These are phyloP conservation scores for Eubasilissa splendida DNA, from an alignment of 2,888 invertebrate species.

Conservation along the genomic window DNA sequence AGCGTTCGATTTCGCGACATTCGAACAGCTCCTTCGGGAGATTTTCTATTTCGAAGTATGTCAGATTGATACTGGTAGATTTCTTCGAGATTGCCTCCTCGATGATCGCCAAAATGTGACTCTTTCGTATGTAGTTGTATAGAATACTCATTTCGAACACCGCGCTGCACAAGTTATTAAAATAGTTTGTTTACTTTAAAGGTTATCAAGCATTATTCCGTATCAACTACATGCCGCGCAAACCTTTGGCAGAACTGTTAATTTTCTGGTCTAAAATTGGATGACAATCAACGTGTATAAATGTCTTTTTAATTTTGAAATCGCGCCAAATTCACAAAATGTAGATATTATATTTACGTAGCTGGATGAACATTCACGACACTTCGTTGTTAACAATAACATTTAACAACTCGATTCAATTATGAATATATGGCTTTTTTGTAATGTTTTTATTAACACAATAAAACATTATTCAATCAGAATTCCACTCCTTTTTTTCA, in stretches of 20 bases:
- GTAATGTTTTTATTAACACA: too few species aligned
- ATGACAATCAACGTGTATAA: neutral
- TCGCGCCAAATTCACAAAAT: conserved; percentile 14
- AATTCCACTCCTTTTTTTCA: too few species aligned
- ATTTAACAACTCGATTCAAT: too few species aligned
- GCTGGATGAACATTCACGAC: too few species aligned
- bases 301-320: conserved; percentile 23
- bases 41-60: conserved; percentile 63
- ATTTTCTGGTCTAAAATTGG: conserved; percentile 4
- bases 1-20: conserved; percentile 61
- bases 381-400: too few species aligned
- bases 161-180: neutral
- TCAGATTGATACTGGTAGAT: conserved; percentile 62
- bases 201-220: neutral
- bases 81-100: conserved; percentile 63
- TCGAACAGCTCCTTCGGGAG: conserved; percentile 62
- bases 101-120: conserved; percentile 64
- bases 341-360: neutral
- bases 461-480: too few species aligned
- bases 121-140: conserved; percentile 64
- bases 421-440: too few species aligned
- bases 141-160: conserved; percentile 62
- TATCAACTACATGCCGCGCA: neutral
- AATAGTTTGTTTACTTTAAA: neutral
- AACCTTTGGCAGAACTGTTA: neutral